Base-by-base conservation (phyloP, 2,888 invertebrate species). In the Tridacna gigas region DNA sequence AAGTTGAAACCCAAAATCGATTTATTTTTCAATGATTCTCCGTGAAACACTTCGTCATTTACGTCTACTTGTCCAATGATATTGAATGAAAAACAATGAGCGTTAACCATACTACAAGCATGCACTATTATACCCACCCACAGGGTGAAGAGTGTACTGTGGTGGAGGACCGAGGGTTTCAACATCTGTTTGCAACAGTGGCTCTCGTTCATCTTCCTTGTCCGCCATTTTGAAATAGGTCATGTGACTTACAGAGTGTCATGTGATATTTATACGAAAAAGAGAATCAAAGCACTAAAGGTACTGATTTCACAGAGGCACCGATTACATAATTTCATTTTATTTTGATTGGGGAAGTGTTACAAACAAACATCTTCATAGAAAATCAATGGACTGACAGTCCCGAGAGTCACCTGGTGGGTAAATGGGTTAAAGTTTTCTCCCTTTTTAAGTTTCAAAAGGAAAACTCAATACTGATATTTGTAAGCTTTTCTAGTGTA, bases 151-250 rank as follows among this genome's bases (percentile, higher is more conserved):
- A 26, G 83, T 82, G 73, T 89, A 89, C 26, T 83, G 66, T 15
- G 89, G 89, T 7, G 89, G 89, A 9, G 83, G 83, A 7, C 26
- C 71, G 60, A 80, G n/a, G 56, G 51, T 45, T 80, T 79, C n/a
- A 37, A 66, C n/a, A 51, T 82, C 65, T 37, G 83, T 77, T 66
- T 71, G 48, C 18, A 89, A 78, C n/a, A 89, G 80, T 20, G 89
- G 89, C 26, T 80, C 82, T 73, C 86, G 78, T 78, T 89, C 88
- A 25, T 84, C 84, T 77, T 76, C 89, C 74, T 67, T 65, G 65
- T 86, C 84, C 81, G 89, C 89, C 89, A 89, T 89, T 88, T 89
- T 89, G 86, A 66, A 67, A 61, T 26, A 61, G 66, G 76, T 88
- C 88, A 88, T 82, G 86, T 88, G 88, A 88, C 82, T 45, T 75